Percentiles rank a stretch among this genome's conserved stretches.
Conservation (phyloP, 2,113 vertebrate species). For the Prinia subflava region DNA sequence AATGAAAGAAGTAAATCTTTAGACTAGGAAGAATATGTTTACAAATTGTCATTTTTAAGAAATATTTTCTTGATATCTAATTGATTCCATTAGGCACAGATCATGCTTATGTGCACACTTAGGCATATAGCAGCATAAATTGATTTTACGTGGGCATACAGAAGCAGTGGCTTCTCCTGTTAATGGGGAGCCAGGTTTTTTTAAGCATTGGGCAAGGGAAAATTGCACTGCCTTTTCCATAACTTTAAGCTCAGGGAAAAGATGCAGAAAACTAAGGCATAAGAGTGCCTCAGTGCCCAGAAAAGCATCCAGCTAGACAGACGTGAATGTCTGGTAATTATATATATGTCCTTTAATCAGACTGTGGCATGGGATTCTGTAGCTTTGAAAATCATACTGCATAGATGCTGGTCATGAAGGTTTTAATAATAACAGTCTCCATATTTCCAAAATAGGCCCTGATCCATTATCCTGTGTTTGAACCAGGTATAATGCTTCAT, state of each 20-base stretch:
- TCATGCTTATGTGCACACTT: background rate
- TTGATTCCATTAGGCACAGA: background rate
- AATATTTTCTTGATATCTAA: background rate
- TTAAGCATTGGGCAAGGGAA: background rate
- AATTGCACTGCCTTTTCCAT: background rate
- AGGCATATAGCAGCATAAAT: background rate
- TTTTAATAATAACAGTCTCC: background rate
- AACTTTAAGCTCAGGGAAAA: background rate
- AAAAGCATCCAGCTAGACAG: background rate
- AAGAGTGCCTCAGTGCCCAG: background rate
- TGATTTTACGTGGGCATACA: background rate
- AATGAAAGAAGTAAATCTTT: background rate
- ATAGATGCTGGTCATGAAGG: background rate
- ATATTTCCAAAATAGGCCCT: background rate
- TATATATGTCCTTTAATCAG: background rate
- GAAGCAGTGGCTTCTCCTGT: background rate
- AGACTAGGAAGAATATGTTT: background rate
- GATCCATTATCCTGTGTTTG: background rate
- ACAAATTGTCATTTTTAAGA: background rate
- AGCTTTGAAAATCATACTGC: background rate
- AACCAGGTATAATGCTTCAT: background rate
- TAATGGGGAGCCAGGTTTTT: background rate
- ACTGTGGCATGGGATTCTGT: background rate
- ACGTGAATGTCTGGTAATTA: background rate
- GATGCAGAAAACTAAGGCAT: background rate